These are phyloP conservation scores for Cyclargus thomasi DNA, from an alignment of 1,140 invertebrate species.

Conservation along the genomic window DNA sequence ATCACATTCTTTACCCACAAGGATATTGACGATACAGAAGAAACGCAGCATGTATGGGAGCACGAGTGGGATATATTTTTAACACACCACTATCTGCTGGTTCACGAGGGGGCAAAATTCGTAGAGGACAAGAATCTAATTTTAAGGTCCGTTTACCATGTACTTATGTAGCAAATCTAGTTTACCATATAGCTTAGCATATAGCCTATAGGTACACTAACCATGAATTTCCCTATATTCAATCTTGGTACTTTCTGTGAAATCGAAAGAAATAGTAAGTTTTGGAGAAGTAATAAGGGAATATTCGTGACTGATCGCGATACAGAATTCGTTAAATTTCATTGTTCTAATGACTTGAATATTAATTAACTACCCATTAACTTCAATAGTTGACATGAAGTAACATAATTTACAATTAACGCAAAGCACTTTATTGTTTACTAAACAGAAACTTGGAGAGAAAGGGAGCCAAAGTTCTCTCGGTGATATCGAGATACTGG, in stretches of 20 bases:
- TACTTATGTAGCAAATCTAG: too few species aligned
- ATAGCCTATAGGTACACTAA: too few species aligned
- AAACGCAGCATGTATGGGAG: constrained; percentile 80
- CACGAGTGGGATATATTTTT: constrained; percentile 93
- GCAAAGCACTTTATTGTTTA: constrained; percentile 16
- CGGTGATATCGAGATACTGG: constrained; percentile 78
- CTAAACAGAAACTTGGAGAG: constrained; percentile 58
- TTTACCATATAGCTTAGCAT: too few species aligned
- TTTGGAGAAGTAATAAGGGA: not conserved
- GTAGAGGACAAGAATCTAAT: constrained; percentile 55
- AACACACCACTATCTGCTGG: constrained; percentile 82
- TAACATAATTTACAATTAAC: not conserved
- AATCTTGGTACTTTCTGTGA: too few species aligned
- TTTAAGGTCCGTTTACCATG: constrained; percentile 42
- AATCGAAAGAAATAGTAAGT: constrained; percentile 4
- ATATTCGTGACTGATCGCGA: constrained; percentile 7
- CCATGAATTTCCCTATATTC: too few species aligned
- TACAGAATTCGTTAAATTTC: not conserved
- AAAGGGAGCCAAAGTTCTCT: constrained; percentile 60
- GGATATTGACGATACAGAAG: constrained; percentile 87
- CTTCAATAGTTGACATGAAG: not conserved
- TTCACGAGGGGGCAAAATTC: constrained; percentile 79
- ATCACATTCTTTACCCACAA: constrained; percentile 85
- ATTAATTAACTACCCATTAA: not conserved
- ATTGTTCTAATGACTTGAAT: not conserved